These are phyloP conservation scores for Manis javanica DNA, from an alignment of 2,797 vertebrate species.

Conservation along the genomic window DNA sequence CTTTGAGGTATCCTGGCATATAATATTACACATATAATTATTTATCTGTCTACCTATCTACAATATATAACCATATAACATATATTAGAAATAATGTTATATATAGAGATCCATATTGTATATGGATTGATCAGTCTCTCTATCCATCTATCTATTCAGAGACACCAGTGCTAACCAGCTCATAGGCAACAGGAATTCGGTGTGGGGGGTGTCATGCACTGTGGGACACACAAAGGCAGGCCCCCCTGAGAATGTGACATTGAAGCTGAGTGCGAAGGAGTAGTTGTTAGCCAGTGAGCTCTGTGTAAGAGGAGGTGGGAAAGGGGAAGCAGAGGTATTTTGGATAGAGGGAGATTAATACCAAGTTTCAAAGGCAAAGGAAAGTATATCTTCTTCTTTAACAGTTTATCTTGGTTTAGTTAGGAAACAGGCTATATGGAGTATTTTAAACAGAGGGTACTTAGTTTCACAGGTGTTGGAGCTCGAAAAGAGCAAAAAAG, in stretches of 20 bases:
- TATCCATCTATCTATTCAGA: not conserved
- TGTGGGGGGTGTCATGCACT: not conserved
- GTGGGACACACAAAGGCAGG: not conserved
- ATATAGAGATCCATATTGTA: not conserved
- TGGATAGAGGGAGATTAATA: not conserved
- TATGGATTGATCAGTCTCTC: not conserved
- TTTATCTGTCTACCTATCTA: not conserved
- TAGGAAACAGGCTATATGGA: not conserved
- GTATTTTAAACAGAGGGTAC: not conserved
- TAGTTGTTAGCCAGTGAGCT: not conserved
- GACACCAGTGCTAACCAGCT: not conserved
- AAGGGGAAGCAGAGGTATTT: not conserved
- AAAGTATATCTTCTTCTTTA: not conserved
- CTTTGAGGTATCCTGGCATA: not conserved
- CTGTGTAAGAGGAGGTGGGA: not conserved
- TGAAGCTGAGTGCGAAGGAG: not conserved
- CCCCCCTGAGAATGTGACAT: not conserved
- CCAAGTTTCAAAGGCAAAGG: not conserved
- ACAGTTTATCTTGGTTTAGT: not conserved
- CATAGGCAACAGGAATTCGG: not conserved
- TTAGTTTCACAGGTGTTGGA: not conserved
- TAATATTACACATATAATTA: not conserved
- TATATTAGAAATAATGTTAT: not conserved
- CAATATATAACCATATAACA: too few species aligned
- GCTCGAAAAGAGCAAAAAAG: not conserved